Percentiles rank a stretch among this genome's conserved stretches.
phyloP scores from a whole-genome alignment of 2,113 vertebrate genomes.

The Echinops telfairi region DNA sequence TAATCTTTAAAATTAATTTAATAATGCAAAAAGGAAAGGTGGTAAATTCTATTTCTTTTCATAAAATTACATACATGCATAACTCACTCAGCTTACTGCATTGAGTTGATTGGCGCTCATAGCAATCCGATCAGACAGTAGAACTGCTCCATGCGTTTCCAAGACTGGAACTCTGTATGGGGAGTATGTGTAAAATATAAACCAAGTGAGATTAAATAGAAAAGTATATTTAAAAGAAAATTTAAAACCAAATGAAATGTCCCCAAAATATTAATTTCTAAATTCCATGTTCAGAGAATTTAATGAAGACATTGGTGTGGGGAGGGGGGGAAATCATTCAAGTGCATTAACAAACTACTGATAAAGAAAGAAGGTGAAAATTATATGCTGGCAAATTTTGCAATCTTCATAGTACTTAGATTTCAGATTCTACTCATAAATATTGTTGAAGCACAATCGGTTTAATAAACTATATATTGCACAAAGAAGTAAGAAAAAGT shows the following conservation, averaged over 20 bases:
- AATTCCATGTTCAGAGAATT: too few species aligned
- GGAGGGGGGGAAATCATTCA: too few species aligned
- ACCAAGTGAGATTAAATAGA: background rate
- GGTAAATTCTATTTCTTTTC: too few species aligned
- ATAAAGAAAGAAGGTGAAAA: background rate
- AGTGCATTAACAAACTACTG: too few species aligned
- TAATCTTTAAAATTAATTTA: background rate
- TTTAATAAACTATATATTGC: background rate
- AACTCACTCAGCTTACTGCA: too few species aligned
- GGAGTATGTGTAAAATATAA: background rate
- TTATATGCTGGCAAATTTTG: background rate
- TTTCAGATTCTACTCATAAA: too few species aligned
- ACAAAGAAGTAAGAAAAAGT: background rate
- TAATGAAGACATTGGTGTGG: too few species aligned
- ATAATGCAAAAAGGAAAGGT: background rate
- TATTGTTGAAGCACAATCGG: background rate
- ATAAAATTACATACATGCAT: too few species aligned
- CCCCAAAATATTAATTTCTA: background rate
- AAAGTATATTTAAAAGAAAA: background rate
- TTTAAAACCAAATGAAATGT: background rate
- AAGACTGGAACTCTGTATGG: too few species aligned
- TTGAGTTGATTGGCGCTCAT: too few species aligned
- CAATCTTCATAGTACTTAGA: background rate
- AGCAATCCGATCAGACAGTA: too few species aligned
- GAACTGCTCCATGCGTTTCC: too few species aligned